Base-by-base conservation (phyloP, 2,113 vertebrate species). In the Eudyptes chrysolophus region DNA sequence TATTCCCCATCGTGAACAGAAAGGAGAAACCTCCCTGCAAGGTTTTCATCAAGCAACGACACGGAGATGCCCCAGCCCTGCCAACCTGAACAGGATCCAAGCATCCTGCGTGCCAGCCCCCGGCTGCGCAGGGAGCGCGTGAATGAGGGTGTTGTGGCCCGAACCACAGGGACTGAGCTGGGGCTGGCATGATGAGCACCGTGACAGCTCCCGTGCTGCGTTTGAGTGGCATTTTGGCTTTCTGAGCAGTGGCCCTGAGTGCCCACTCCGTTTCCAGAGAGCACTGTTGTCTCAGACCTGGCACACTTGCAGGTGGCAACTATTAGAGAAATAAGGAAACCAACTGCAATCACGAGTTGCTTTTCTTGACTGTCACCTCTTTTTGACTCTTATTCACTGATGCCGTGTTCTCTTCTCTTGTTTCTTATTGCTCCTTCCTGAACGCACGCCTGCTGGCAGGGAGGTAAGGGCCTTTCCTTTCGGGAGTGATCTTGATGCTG, bases 381-480 rank as follows among this genome's bases (percentile, higher is more conserved):
- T 84, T 66, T 42, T 81, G 6, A 17, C 16, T 36, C 30, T 68
- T 36, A 25, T 21, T 72, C 49, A 51, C 44, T 94, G 49, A 84
- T 55, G 55, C 34, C 65, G 16, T 95, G 21, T 58, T 96, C 84
- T 96, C 58, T 84, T 90, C 38, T 78, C 55, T 90, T 16, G 22
- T 60, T 90, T 68, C 64, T 7, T 10, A 3, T 36, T 82, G 52
- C 90, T 88, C 68, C 72, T 42, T 25, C 81, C 36, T 25, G 64
- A 79, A 76, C 4, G 17, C 93, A 8, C 5, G 11, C 86, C 42
- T 40, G 44, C 69, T 81, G 52, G n/a, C 84, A 98, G 98, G 2
- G 98, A 98, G 98, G 98, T 98, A 77, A 98, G 98, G 84, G 70
- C 78, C 42, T 42, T 75, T 48, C 40, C 48, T 77, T 83, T 52